Percentiles rank a stretch among this genome's conserved stretches.
Conservation (phyloP, 1,140 invertebrate species). For the Drosophila kepulauana region DNA sequence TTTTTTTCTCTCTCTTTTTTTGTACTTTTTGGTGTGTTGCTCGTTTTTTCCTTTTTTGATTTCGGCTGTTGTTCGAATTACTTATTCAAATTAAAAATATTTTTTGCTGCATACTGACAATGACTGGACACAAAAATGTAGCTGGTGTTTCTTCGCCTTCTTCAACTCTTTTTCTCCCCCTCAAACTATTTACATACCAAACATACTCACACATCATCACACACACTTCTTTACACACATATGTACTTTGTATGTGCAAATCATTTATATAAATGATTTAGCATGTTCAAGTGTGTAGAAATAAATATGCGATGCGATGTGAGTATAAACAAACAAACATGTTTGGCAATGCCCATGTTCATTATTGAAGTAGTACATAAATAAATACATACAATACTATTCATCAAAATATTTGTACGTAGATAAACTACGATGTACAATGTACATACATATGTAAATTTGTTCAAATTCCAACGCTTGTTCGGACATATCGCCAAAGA, state of each 20-base stretch:
- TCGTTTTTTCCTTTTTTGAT: constrained; percentile 57
- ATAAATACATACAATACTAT: neutral
- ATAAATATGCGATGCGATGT: neutral
- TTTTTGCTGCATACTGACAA: constrained; percentile 57
- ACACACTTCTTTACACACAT: neutral
- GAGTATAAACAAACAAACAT: constrained; percentile 19
- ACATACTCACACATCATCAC: neutral
- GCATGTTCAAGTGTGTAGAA: constrained; percentile 24
- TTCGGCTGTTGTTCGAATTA: constrained; percentile 77
- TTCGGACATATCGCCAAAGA: neutral
- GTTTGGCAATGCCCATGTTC: constrained; percentile 32
- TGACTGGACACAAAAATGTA: constrained; percentile 70
- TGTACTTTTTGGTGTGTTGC: constrained; percentile 54
- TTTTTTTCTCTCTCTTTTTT: constrained; percentile 45
- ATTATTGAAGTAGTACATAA: constrained; percentile 26
- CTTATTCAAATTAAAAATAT: constrained; percentile 83
- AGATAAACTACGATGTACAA: neutral
- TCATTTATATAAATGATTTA: constrained; percentile 12
- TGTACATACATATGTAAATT: constrained; percentile 4
- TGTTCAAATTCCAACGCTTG: neutral
- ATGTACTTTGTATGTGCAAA: constrained; percentile 8
- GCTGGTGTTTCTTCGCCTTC: constrained; percentile 43
- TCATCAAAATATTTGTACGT: neutral
- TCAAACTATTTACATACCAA: constrained; percentile 30
- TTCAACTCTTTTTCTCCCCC: constrained; percentile 17